Evolutionary conservation across 2,113 vertebrate genomes (phyloP), one percentile per base, ranked within the genome.

Genomic region (Aldabrachelys gigantea): DNA sequence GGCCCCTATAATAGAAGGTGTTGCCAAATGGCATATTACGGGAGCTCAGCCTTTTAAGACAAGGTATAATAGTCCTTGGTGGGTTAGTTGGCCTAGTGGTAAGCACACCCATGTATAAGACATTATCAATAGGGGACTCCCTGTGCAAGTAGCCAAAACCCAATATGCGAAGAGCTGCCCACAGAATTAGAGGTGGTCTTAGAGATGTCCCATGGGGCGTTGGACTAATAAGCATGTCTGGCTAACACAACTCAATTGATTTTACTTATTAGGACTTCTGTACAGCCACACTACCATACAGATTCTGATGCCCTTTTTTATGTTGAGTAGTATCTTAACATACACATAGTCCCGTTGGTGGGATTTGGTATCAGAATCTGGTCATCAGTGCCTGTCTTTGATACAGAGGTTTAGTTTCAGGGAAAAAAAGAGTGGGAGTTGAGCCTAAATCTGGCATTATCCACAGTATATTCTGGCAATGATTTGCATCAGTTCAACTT

Each of bases 391-490:
- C 4, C 31, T 65, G 7, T 65, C 31, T 35, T 44, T 35, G 10
- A 4, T 1, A 47, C 62, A 81, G 6, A 0, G 1, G 50, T 5
- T 84, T 35, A 50, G 38, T 50, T 49, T 27, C 85, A 79, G 59
- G 59, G 13, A 9, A 83, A 79, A 88, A 54, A 11, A 1, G 1
- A 1, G 90, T 5, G 1, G 14, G 5, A 84, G 35, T 3, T 41
- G 50, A 65, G 62, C 62, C 62, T 65, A 81, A 52, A 82, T 57
- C 41, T 80, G 29, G 57, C 44, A 10, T 2, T 78, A 1, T 80
- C 31, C 86, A 87, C 31, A 24, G 25, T 89, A 5, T 1, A 1
- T 79, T 9, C 38, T 87, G 50, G 1, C 21, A 89, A n/a, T n/a
- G 22, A 65, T 65, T 65, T 7, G 3, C 31, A 8, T 65, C 14